These are phyloP conservation scores for Taurulus bubalis DNA, from an alignment of 2,113 vertebrate genomes.

Conservation along the genomic window DNA sequence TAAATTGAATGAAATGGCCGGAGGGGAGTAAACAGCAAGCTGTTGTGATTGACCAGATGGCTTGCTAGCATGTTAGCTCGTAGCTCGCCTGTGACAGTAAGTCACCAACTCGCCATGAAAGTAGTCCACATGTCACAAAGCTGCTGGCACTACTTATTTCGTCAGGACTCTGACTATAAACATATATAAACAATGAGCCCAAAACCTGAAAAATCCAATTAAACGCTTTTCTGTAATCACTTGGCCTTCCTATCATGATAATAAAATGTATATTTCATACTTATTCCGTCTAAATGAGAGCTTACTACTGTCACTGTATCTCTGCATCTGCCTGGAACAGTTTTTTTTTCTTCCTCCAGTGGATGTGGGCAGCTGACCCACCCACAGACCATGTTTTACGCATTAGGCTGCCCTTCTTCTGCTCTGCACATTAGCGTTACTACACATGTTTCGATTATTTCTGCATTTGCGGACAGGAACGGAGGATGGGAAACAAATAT, in stretches of 20 bases:
- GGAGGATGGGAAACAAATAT: not conserved
- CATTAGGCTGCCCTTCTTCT: slow-evolving; percentile 14
- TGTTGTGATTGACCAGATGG: not conserved
- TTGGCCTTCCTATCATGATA: not conserved
- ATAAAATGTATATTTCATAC: not conserved
- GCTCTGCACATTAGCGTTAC: slow-evolving; percentile 26
- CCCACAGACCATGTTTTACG: slow-evolving; percentile 40
- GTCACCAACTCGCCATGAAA: not conserved
- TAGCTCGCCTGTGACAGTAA: not conserved
- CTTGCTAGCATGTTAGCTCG: not conserved
- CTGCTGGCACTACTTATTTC: not conserved
- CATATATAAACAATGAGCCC: not conserved
- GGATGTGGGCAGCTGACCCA: slow-evolving; percentile 33
- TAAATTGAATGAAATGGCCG: not conserved
- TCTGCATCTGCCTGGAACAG: not conserved
- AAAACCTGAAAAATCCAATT: not conserved
- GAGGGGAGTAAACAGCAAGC: not conserved
- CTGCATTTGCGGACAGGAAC: slow-evolving; percentile 16
- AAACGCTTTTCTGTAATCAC: not conserved
- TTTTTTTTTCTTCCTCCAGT: not conserved
- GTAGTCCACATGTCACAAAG: not conserved
- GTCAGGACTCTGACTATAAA: not conserved
- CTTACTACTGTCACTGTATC: not conserved
- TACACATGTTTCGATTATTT: slow-evolving; percentile 42
- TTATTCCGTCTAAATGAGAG: not conserved